Base-by-base conservation (phyloP, 2,888 invertebrate species). In the Rhamphomyia laevipes region DNA sequence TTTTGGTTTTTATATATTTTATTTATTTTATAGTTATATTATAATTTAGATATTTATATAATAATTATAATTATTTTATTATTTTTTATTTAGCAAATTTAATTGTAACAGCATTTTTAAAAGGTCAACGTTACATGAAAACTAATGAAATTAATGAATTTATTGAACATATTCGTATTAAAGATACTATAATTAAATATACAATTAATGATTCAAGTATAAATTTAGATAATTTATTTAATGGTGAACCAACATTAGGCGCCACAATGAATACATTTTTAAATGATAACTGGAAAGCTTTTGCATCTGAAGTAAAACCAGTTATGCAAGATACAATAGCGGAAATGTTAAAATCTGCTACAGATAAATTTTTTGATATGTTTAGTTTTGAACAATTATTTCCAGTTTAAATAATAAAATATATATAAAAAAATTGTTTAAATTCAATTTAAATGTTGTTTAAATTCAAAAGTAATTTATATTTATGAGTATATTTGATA, bases 251-350 rank as follows among this genome's bases (percentile, higher is more conserved):
- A 48, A 77, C 80, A 51, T 64, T 85, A 48, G 84, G 84, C 27
- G 74, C 78, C 17, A 76, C 81, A 2, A 82, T 86, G 81, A 87
- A 87, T 63, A 66, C 76, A 30, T 86, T 86, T 62, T 65, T 88
- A 18, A 87, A 86, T 60, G 82, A 86, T 43, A 86, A 87, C 63
- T 87, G 86, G 86, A 75, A 77, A 58, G 75, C 74, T 30, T 73
- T 88, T 2, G 75, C 81, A 0, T 77, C 77, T 27, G 86, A 87
- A 59, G 73, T 88, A 5, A 82, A 82, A 58, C 80, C 79, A 1
- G 76, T 82, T 0, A 68, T 88, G 61, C 83, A 85, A 61, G 77
- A 78, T 48, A 75, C 76, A 1, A 72, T 82, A 43, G 73, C 75
- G 0, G 70, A 72, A 11, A 68, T 81, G 11, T 71, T 81, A 53